Evolutionary conservation across 1,140 invertebrate genomes (phyloP).

Genomic region (Drosophila nebulosa): DNA sequence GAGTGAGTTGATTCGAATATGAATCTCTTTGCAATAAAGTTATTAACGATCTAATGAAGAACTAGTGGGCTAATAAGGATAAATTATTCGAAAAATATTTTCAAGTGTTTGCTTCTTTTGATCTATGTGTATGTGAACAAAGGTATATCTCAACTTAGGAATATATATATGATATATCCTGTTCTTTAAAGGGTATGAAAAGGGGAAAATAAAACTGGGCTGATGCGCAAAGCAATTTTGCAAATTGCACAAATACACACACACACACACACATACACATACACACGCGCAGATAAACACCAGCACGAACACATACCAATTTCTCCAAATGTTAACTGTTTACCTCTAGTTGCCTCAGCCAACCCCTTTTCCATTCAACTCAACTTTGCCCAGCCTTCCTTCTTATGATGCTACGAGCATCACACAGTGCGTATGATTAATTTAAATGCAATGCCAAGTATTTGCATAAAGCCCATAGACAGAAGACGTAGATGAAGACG

Average conservation of each 20-base stretch:
- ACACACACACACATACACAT: not conserved
- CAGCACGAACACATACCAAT: not conserved
- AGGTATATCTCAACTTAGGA: not conserved
- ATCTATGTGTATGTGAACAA: too few relatives aligned
- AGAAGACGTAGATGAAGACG: not conserved
- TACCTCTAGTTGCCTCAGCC: constrained; percentile 19
- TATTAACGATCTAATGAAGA: too few relatives aligned
- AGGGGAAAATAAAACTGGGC: not conserved
- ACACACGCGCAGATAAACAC: not conserved
- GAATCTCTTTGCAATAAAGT: not conserved
- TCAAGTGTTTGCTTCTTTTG: too few relatives aligned
- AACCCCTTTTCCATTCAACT: not conserved
- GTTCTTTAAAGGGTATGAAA: not conserved
- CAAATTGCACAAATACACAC: constrained; percentile 60
- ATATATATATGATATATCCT: not conserved
- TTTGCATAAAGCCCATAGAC: constrained; percentile 54
- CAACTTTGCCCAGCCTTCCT: not conserved
- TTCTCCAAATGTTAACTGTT: constrained; percentile 33
- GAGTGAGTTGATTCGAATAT: not conserved
- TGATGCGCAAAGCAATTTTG: constrained; percentile 60
- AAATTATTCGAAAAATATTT: too few relatives aligned
- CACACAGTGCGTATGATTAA: constrained; percentile 74
- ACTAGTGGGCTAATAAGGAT: too few relatives aligned
- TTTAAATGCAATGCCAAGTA: constrained; percentile 67
- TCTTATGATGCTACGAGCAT: not conserved